A percentile compares a stretch with the other conserved stretches of the same genome.
These are phyloP conservation scores for Neodiprion fabricii DNA, from an alignment of 1,140 invertebrate species.

Conservation along the genomic window DNA sequence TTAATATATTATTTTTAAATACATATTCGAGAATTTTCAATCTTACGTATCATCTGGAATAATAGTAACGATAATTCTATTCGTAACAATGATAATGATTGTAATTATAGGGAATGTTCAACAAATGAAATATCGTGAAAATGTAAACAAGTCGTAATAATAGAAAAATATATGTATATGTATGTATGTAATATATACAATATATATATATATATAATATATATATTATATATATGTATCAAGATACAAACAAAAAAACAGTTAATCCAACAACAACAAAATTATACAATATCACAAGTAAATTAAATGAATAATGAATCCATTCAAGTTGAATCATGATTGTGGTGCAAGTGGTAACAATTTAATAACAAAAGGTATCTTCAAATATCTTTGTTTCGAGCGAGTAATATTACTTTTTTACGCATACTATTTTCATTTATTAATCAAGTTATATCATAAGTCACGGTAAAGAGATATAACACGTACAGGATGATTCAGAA, in stretches of 20 bases:
- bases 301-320: neutral
- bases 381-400: neutral
- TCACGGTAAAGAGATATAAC: neutral
- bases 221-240: neutral
- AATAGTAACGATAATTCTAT: too few species aligned
- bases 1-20: constrained; percentile 2
- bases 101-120: neutral
- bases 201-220: neutral
- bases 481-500: neutral
- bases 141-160: neutral
- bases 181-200: neutral
- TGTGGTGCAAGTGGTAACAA: neutral
- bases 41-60: neutral
- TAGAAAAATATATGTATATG: neutral
- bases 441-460: neutral
- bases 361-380: neutral
- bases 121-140: neutral
- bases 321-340: neutral
- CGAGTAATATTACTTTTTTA: neutral
- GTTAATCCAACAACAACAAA: neutral
- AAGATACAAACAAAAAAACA: neutral
- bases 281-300: neutral
- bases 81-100: neutral
- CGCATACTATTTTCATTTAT: neutral
- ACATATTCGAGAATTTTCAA: neutral